Percentiles rank a stretch among this genome's conserved stretches.
Evolutionary conservation across 1,140 invertebrate species (phyloP).

Genomic region (Octopus bimaculoides): DNA sequence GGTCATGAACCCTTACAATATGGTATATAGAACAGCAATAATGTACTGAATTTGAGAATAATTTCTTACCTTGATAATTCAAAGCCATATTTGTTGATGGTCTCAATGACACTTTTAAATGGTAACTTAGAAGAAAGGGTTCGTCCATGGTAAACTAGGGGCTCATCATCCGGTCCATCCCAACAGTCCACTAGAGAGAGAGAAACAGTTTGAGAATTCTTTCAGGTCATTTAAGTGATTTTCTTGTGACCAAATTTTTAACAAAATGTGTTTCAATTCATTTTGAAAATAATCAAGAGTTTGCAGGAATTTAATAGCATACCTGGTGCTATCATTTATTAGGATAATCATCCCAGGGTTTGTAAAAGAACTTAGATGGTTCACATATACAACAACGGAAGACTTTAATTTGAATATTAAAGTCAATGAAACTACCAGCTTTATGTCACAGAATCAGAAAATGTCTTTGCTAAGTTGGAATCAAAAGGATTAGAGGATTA

Average conservation of each 20-base stretch:
- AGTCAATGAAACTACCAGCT: too few relatives aligned
- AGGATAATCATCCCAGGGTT: too few relatives aligned
- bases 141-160: constrained; percentile 92
- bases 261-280: background rate
- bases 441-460: too few relatives aligned
- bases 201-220: background rate
- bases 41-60: background rate
- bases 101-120: constrained; percentile 86
- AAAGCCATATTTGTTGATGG: constrained; percentile 95
- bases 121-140: constrained; percentile 95
- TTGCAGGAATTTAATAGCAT: background rate
- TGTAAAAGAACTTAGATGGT: too few relatives aligned
- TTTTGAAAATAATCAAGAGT: background rate
- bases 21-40: background rate
- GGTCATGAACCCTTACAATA: background rate
- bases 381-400: too few relatives aligned
- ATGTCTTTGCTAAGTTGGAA: too few relatives aligned
- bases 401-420: too few relatives aligned
- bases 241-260: background rate
- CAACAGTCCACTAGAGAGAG: constrained; percentile 80
- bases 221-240: background rate
- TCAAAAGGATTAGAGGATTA: too few relatives aligned
- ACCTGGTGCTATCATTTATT: background rate
- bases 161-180: constrained; percentile 90
- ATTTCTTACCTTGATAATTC: constrained; percentile 74